Percentiles rank a stretch among this genome's conserved stretches.
Evolutionary conservation across 1,140 invertebrate species (phyloP).

Genomic region (Epicauta chinensis): DNA sequence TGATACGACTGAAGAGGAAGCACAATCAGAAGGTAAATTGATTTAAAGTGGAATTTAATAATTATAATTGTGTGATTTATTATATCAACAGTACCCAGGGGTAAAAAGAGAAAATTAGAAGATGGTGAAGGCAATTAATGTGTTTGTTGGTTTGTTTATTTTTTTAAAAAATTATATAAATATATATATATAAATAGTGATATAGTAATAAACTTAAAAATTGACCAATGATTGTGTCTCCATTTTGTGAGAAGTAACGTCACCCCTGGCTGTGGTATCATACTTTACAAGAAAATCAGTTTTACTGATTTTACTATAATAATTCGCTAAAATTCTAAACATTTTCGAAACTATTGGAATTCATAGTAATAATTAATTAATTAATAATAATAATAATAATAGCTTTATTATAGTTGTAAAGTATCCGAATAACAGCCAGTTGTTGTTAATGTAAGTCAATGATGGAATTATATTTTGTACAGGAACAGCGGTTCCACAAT

Average conservation of each 20-base stretch:
- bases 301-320: constrained; percentile 13
- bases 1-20: constrained; percentile 51
- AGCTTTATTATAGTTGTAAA: constrained; percentile 22
- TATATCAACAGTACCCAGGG: constrained; percentile 42
- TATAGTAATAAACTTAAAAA: constrained; percentile 11
- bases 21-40: constrained; percentile 30
- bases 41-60: constrained; percentile 1
- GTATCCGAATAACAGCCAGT: constrained; percentile 28
- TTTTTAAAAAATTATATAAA: background rate
- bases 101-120: constrained; percentile 68
- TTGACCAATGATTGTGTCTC: constrained; percentile 34
- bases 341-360: constrained; percentile 1
- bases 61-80: too few species aligned
- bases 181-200: background rate
- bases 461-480: constrained; percentile 27
- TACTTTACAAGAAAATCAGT: too few species aligned
- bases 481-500: constrained; percentile 21
- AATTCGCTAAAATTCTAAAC: constrained; percentile 7
- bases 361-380: constrained; percentile 8
- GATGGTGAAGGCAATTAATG: constrained; percentile 45
- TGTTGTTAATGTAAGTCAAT: constrained; percentile 28
- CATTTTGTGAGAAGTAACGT: constrained; percentile 28
- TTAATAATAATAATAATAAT: constrained; percentile 3
- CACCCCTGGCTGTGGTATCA: constrained; percentile 38
- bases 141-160: too few species aligned